Conservation (phyloP, 2,888 invertebrate genomes). For the Blastobasis lacticolella region DNA sequence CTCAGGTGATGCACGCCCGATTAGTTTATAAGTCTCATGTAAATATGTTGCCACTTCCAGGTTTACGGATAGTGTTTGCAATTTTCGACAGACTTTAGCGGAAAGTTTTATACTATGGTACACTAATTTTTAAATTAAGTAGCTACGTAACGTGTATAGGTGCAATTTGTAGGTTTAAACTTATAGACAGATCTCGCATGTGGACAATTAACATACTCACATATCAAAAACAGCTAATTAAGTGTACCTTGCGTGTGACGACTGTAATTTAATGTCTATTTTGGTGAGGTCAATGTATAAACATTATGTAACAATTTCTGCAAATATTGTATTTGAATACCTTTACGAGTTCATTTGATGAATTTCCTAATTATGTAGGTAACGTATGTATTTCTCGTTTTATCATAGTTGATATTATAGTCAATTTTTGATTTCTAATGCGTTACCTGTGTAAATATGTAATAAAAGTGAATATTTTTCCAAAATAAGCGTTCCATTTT, state of each 20-base stretch:
- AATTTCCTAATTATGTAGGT: too few relatives aligned
- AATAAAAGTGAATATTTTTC: constrained; percentile 63
- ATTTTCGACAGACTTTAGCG: constrained; percentile 18
- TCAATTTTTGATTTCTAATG: constrained; percentile 9
- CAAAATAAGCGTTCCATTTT: constrained; percentile 26
- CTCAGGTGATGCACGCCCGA: constrained; percentile 48
- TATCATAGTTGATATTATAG: constrained; percentile 2
- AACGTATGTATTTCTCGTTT: too few relatives aligned
- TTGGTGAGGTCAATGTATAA: too few relatives aligned
- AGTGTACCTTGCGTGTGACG: too few relatives aligned
- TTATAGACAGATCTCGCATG: constrained; percentile 1
- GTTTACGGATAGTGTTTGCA: constrained; percentile 22
- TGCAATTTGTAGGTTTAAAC: constrained; percentile 9
- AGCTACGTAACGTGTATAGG: constrained; percentile 31
- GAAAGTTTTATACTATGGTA: constrained; percentile 34
- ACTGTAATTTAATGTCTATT: too few relatives aligned
- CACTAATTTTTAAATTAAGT: constrained; percentile 22
- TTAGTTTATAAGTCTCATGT: constrained; percentile 7
- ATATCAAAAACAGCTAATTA: neutral
- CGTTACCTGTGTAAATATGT: constrained; percentile 50
- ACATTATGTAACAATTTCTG: too few relatives aligned
- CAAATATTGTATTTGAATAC: too few relatives aligned
- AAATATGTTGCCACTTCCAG: constrained; percentile 14
- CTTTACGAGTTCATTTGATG: too few relatives aligned
- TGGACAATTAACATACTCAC: neutral